Conservation (phyloP, 2,113 vertebrate species). For the Acanthisitta chloris region DNA sequence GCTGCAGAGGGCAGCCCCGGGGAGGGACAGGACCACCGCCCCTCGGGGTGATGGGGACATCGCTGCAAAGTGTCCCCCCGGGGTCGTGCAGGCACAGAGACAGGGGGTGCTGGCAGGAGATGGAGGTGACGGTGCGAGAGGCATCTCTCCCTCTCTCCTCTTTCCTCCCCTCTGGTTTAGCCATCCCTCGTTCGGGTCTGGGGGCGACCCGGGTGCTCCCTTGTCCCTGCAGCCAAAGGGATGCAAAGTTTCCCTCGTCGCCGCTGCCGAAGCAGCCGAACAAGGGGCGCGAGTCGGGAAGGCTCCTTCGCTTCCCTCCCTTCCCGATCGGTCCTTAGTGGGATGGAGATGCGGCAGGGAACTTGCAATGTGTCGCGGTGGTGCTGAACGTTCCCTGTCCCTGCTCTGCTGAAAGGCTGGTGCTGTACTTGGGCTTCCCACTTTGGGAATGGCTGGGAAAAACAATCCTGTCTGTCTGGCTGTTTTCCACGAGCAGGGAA, state of each 20-base stretch:
- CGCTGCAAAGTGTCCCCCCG: background rate
- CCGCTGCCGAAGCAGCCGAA: background rate
- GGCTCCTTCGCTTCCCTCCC: background rate
- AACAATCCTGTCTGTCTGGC: background rate
- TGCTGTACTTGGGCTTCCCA: background rate
- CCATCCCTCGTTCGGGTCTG: background rate
- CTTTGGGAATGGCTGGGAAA: background rate
- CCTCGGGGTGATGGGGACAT: background rate
- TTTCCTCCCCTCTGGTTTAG: background rate
- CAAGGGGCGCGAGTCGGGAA: background rate
- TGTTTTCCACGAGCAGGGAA: background rate
- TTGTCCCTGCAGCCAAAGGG: background rate
- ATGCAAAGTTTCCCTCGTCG: background rate
- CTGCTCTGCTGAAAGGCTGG: background rate
- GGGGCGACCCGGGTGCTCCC: rapidly evolving
- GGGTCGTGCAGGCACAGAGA: background rate
- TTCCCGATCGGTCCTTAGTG: rapidly evolving
- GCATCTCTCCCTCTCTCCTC: background rate
- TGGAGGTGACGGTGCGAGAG: background rate
- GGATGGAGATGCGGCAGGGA: background rate
- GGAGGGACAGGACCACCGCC: background rate
- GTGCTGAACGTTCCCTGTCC: background rate
- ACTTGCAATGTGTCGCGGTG: background rate
- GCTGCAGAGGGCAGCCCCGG: background rate
- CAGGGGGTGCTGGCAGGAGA: background rate